phyloP scores from a whole-genome alignment of 2,888 invertebrate genomes.

The Sceliomorpha sp. region DNA sequence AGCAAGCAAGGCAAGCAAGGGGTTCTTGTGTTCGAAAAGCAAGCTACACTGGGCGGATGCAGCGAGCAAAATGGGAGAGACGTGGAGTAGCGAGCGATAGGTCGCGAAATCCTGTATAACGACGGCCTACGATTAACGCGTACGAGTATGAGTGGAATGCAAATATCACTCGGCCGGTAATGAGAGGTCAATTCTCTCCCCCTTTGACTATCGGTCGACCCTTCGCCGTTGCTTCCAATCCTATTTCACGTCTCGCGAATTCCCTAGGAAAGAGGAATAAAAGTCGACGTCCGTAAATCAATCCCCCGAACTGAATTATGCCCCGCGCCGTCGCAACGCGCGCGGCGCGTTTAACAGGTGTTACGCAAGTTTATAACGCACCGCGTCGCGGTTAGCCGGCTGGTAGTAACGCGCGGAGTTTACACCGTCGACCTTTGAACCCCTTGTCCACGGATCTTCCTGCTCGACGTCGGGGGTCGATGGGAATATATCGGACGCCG shows the following conservation, averaged over 20 bases:
- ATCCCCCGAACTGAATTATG: constrained; percentile 58
- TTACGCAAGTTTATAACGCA: constrained; percentile 63
- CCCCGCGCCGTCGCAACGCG: constrained; percentile 25
- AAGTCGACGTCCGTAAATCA: constrained; percentile 55
- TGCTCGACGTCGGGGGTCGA: constrained; percentile 66
- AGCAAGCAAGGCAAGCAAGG: constrained; percentile 26
- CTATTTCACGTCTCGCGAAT: too few relatives aligned
- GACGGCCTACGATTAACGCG: constrained; percentile 56
- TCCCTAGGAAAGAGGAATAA: constrained; percentile 24
- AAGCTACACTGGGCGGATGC: constrained; percentile 44
- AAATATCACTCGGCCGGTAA: constrained; percentile 77
- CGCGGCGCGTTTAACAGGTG: constrained; percentile 64
- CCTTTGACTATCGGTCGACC: constrained; percentile 51
- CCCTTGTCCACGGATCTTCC: constrained; percentile 50
- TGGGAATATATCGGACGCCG: constrained; percentile 49
- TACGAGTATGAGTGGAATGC: constrained; percentile 75
- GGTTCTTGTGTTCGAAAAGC: constrained; percentile 41
- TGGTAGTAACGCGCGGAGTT: constrained; percentile 73
- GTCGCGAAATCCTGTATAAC: constrained; percentile 57
- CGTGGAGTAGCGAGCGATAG: constrained; percentile 55
- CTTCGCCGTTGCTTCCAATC: constrained; percentile 64
- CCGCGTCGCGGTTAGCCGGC: constrained; percentile 54
- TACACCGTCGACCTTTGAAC: constrained; percentile 71
- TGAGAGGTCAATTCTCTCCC: constrained; percentile 71
- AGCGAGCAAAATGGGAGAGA: constrained; percentile 43